phyloP scores from a whole-genome alignment of 2,113 vertebrate species.

The Ciconia maguari region DNA sequence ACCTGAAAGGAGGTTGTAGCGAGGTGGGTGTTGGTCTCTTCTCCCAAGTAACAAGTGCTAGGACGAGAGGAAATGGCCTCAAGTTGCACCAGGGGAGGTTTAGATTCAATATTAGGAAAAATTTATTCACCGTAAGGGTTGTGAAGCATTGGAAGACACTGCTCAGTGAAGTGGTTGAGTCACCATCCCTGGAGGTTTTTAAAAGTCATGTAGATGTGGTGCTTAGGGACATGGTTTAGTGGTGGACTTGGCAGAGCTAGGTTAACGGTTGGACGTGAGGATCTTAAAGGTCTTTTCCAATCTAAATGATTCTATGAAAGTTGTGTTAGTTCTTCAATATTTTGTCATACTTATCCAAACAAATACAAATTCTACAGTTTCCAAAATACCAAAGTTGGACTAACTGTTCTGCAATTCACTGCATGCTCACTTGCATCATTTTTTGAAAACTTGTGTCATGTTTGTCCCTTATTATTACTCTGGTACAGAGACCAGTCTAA shows the following conservation, averaged over 20 bases:
- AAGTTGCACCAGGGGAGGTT: not conserved
- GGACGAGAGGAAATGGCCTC: not conserved
- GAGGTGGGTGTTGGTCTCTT: not conserved
- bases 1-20: not conserved
- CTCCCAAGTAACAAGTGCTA: not conserved
- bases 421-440: not conserved
- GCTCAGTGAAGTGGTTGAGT: not conserved
- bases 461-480: not conserved
- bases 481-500: not conserved
- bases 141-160: not conserved
- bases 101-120: not conserved
- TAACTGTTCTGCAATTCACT: not conserved
- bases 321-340: not conserved
- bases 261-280: not conserved
- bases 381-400: not conserved
- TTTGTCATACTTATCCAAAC: not conserved
- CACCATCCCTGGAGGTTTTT: not conserved
- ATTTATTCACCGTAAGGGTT: not conserved
- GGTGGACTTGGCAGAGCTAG: not conserved
- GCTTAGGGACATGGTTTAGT: not conserved
- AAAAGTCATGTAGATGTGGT: fast-evolving
- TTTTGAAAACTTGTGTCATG: not conserved
- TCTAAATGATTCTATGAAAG: not conserved
- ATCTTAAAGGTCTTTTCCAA: not conserved
- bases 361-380: not conserved